These are phyloP conservation scores for Eilema caniola DNA, from an alignment of 2,888 invertebrate species.

Conservation along the genomic window DNA sequence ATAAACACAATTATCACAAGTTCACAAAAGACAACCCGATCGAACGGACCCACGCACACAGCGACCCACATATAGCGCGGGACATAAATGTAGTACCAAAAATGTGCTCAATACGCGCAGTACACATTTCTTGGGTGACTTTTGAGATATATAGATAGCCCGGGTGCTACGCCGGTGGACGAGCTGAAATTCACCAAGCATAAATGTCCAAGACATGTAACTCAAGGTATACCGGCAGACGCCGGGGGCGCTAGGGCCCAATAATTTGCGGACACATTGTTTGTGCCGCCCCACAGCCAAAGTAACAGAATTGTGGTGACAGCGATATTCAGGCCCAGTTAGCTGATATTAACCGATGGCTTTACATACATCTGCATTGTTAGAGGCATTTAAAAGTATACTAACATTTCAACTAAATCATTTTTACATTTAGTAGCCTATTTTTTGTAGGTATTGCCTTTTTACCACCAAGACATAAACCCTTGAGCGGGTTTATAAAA, in stretches of 20 bases:
- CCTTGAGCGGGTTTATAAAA: neutral
- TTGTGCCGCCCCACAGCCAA: neutral
- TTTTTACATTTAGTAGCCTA: neutral
- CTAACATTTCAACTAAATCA: neutral
- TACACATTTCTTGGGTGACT: too few relatives aligned
- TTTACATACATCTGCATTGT: neutral
- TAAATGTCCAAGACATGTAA: too few relatives aligned
- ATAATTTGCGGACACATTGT: constrained; percentile 16
- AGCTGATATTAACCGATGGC: neutral
- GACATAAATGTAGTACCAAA: too few relatives aligned
- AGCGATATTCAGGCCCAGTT: neutral
- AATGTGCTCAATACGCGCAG: too few relatives aligned
- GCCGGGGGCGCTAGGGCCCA: neutral
- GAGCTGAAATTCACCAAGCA: too few relatives aligned
- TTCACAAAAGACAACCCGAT: constrained; percentile 9
- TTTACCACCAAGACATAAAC: neutral
- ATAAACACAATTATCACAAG: constrained; percentile 12
- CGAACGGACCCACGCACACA: constrained; percentile 4
- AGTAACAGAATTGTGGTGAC: constrained; percentile 15
- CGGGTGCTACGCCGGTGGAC: too few relatives aligned
- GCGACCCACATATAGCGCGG: too few relatives aligned
- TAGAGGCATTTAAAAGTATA: neutral
- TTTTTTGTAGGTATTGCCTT: neutral
- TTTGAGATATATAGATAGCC: too few relatives aligned
- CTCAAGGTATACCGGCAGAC: too few relatives aligned